Conservation (phyloP, 2,113 vertebrate genomes). For the Albula goreensis region DNA sequence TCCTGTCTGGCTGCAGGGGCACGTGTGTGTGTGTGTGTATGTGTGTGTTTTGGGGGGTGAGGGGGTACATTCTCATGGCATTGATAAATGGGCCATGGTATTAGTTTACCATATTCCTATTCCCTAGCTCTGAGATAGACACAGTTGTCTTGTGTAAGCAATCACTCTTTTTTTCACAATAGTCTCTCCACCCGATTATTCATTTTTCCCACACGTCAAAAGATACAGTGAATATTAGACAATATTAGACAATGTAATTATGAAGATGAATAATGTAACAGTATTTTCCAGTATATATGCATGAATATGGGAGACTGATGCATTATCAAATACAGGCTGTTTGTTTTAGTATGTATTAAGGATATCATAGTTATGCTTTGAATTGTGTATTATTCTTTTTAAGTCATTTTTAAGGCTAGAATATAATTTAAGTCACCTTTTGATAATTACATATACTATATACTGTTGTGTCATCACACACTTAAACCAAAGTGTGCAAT, state of each 20-base stretch:
- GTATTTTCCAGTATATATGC: neutral
- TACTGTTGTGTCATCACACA: neutral
- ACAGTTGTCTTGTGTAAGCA: conserved; percentile 39
- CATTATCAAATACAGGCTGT: neutral
- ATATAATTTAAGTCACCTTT: neutral
- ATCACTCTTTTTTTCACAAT: conserved; percentile 41
- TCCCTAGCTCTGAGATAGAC: conserved; percentile 44
- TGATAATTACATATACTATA: neutral
- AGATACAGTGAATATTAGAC: neutral
- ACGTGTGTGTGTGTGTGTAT: conserved; percentile 20
- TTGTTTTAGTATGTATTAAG: neutral
- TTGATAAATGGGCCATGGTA: conserved; percentile 61
- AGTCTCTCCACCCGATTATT: conserved; percentile 17
- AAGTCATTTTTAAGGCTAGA: neutral
- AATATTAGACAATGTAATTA: neutral
- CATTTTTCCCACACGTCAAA: neutral
- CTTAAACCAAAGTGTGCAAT: neutral
- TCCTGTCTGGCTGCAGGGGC: conserved; percentile 40
- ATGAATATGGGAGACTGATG: neutral
- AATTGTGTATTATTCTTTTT: neutral
- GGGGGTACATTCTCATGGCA: conserved; percentile 43
- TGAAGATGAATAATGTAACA: neutral
- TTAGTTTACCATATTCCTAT: conserved; percentile 57
- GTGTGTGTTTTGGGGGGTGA: conserved; percentile 33
- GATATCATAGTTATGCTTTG: neutral